Conservation (phyloP, 2,797 vertebrate genomes). For the Syngnathus acus region DNA sequence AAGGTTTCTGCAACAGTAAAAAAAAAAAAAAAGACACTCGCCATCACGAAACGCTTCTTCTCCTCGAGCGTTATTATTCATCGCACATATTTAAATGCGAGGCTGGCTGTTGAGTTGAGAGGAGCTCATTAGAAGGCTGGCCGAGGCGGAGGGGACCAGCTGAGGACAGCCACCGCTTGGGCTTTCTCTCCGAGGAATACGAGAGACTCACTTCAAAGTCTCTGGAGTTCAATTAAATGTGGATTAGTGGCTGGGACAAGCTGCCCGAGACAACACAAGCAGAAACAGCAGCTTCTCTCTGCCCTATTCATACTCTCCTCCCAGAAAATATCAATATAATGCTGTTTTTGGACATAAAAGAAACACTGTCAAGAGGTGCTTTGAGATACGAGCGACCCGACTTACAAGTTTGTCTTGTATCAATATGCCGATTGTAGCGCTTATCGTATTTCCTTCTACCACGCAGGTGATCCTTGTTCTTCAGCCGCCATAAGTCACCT, state of each 20-base stretch:
- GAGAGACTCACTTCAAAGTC: constrained; percentile 89
- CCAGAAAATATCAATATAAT: background rate
- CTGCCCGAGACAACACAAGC: constrained; percentile 59
- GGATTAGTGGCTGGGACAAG: constrained; percentile 84
- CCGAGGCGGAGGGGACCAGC: constrained; percentile 52
- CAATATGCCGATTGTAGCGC: too few species aligned
- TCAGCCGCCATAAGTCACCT: constrained; percentile 56
- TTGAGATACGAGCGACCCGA: too few species aligned
- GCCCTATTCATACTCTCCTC: background rate
- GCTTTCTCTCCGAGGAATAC: constrained; percentile 58
- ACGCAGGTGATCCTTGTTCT: constrained; percentile 56
- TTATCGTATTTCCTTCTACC: too few species aligned
- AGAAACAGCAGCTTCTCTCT: background rate
- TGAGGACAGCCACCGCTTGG: constrained; percentile 54
- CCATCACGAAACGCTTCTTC: background rate
- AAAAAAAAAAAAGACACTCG: background rate
- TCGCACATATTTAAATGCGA: background rate
- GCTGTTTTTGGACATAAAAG: too few species aligned
- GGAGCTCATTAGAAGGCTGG: constrained; percentile 60
- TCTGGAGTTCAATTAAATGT: constrained; percentile 99
- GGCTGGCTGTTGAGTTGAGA: background rate
- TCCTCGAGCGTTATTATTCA: background rate
- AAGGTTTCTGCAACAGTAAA: background rate
- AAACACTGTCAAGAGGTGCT: too few species aligned
- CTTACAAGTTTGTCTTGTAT: too few species aligned